A percentile compares a stretch with the other conserved stretches of the same genome.
Conservation (phyloP, 1,140 invertebrate genomes). For the Spodoptera frugiperda region DNA sequence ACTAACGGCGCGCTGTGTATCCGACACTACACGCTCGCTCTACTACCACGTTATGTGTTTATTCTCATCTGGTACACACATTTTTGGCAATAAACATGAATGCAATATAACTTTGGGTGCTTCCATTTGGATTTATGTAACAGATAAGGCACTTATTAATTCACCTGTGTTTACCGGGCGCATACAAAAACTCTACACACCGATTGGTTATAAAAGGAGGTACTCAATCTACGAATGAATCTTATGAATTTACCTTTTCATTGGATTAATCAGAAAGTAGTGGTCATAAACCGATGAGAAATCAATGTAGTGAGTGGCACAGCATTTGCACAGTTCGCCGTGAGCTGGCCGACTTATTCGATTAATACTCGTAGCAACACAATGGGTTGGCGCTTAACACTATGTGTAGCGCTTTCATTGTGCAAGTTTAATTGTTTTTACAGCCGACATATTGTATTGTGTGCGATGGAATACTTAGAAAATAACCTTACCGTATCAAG, state of each 20-base stretch:
- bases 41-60: slow-evolving; percentile 8
- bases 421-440: slow-evolving; percentile 78
- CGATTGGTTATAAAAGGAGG: background rate
- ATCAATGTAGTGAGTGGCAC: slow-evolving; percentile 28
- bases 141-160: background rate
- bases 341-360: slow-evolving; percentile 55
- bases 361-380: slow-evolving; percentile 72
- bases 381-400: slow-evolving; percentile 66
- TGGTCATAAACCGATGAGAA: slow-evolving; percentile 27
- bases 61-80: slow-evolving; percentile 10
- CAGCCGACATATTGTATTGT: slow-evolving; percentile 50
- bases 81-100: slow-evolving; percentile 11
- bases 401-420: slow-evolving; percentile 68
- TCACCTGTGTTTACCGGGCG: background rate
- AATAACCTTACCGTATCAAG: slow-evolving; percentile 45
- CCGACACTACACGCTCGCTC: slow-evolving; percentile 50
- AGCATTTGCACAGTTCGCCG: slow-evolving; percentile 26
- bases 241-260: slow-evolving; percentile 11
- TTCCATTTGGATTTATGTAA: too few relatives aligned
- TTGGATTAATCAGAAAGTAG: slow-evolving; percentile 28
- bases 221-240: slow-evolving; percentile 2
- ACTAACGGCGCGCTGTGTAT: slow-evolving; percentile 56
- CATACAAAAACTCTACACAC: background rate
- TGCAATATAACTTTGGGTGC: background rate
- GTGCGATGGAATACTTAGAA: slow-evolving; percentile 37